Conservation (phyloP, 1,140 invertebrate genomes). For the Atta cephalotes region DNA sequence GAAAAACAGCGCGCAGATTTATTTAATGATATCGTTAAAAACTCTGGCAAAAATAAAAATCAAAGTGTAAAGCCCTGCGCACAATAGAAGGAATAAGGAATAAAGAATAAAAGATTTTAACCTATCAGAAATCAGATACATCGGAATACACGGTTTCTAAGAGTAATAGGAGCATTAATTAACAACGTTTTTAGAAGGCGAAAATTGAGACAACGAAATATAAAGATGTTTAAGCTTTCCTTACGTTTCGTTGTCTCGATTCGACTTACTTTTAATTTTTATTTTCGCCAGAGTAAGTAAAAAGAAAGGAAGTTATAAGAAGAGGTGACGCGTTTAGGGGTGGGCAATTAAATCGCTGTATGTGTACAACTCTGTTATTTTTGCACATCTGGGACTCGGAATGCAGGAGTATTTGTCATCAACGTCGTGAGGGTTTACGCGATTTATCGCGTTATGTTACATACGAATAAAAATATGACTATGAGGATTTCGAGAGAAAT, state of each 20-base stretch:
- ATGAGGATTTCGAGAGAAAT: background rate
- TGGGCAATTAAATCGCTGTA: constrained; percentile 19
- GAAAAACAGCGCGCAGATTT: constrained; percentile 54
- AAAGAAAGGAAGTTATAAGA: constrained; percentile 39
- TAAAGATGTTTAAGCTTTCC: too few species aligned
- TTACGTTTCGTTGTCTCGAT: too few species aligned
- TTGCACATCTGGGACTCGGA: constrained; percentile 58
- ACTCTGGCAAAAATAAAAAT: too few species aligned
- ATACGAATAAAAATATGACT: constrained; percentile 4
- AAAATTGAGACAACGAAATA: too few species aligned
- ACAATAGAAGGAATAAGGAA: too few species aligned
- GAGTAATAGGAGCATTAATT: too few species aligned
- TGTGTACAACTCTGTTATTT: constrained; percentile 69
- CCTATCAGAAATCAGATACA: too few species aligned
- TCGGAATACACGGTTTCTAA: too few species aligned
- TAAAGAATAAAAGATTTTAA: too few species aligned
- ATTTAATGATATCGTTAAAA: background rate
- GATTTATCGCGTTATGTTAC: constrained; percentile 3
- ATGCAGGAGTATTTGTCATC: constrained; percentile 45
- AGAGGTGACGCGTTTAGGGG: constrained; percentile 18
- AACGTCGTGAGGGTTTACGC: background rate
- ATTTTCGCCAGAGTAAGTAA: background rate
- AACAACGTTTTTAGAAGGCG: too few species aligned
- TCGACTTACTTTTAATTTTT: too few species aligned
- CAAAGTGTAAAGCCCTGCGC: too few species aligned